Base-by-base conservation (phyloP, 2,888 invertebrate species). In the Trachelus tabidus region DNA sequence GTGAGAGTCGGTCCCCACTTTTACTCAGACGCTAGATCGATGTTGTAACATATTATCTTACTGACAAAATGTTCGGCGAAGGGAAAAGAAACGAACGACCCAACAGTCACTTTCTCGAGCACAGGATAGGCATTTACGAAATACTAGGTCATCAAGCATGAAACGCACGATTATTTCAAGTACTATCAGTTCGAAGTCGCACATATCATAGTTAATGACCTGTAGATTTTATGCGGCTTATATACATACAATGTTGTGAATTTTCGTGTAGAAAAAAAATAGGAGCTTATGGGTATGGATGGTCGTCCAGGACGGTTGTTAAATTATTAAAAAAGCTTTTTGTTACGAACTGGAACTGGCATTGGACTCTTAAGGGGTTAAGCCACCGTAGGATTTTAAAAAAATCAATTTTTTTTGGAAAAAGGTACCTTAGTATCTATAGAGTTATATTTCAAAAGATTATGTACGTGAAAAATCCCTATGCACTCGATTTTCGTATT, bases 1-100 rank as follows among this genome's bases (percentile, higher is more conserved):
- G 88, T 85, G 87, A 88, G 88, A 88, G 87, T 84, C 79, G 78
- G 79, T 86, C 88, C 86, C 89, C 88, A 88, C 89, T 86, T 87
- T 85, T 82, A 77, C 81, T 75, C 75, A 75, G 37, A 34, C 33
- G 76, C 73, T 77, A 75, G 79, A 79, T 81, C 75, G 73, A 80
- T 84, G 82, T 82, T 82, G 83, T 81, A 84, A 84, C 76, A 75
- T 75, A 80, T 85, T 81, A 83, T 82, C 75, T 30, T 68, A 31
- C 31, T 30, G 74, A 34, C 23, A 37, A 34, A 74, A 34, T 34
- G 37, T 35, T 74, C 23, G 34, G 30, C 23, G 15, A 34, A 74
- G 33, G 71, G 15, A 71, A 71, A 71, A 33, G 33, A 23, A 71
- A 71, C 71, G 71, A 34, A 31, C 71, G 12, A 71, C 12, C 30